These are phyloP conservation scores for Cyprinella venusta DNA, from an alignment of 2,797 vertebrate species.

Conservation along the genomic window DNA sequence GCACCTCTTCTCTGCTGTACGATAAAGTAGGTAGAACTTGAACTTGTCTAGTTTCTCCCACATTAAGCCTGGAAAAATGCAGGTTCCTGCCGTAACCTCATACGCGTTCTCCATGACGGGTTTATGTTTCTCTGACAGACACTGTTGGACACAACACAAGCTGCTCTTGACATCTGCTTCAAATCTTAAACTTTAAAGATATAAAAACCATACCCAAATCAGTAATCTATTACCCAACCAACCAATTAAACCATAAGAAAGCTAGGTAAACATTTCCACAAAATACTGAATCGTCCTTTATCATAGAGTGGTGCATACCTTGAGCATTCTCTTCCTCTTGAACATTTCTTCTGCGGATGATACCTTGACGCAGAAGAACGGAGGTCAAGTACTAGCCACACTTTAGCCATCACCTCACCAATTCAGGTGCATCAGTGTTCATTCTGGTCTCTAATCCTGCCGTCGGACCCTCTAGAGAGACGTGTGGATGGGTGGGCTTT, in stretches of 20 bases:
- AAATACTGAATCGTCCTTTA: not conserved
- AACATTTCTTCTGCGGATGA: slow-evolving; percentile 56
- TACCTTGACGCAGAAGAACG: not conserved
- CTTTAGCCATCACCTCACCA: slow-evolving; percentile 21
- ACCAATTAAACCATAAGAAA: not conserved
- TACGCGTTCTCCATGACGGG: slow-evolving; percentile 40
- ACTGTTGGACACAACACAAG: slow-evolving; percentile 41
- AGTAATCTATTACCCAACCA: not conserved
- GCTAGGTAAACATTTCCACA: not conserved
- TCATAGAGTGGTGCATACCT: slow-evolving; percentile 52
- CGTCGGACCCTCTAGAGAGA: not conserved
- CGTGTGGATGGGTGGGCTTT: slow-evolving; percentile 15
- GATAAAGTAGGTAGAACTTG: not conserved
- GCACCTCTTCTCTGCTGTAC: not conserved
- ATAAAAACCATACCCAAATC: not conserved
- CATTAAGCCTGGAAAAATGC: not conserved
- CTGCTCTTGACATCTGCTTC: slow-evolving; percentile 23
- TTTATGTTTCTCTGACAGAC: slow-evolving; percentile 54
- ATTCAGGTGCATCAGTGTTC: not conserved
- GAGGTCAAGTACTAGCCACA: not conserved
- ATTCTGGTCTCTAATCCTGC: not conserved
- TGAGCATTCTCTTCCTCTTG: slow-evolving; percentile 58
- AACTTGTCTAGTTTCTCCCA: not conserved
- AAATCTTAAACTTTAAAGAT: not conserved
- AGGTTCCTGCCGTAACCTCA: slow-evolving; percentile 52